Evolutionary conservation across 2,113 vertebrate genomes (phyloP), one percentile per base, ranked within the genome.

Genomic region (Corythornis madagascariensis): DNA sequence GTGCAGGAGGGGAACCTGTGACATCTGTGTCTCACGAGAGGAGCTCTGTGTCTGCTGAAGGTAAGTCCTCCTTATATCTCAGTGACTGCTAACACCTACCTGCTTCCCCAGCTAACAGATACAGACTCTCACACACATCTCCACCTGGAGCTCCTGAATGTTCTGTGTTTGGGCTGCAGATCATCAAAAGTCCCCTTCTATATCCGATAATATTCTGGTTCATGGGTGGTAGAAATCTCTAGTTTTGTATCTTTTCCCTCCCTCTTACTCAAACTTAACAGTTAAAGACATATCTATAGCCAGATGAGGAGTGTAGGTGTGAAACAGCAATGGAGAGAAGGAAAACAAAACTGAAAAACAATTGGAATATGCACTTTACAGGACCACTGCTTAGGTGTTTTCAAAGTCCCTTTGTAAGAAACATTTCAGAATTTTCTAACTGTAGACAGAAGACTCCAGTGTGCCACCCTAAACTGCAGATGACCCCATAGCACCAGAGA

Each of bases 161-260:
- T 72, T 53, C 19, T 47, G 12, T 22, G 22, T 8, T 50, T 25
- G 6, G 6, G 16, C 9, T 29, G 45, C 0, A 0, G 11, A 52
- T 43, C 42, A 52, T 63, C 38, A 53, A n/a, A 18, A 53, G 8
- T 9, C 2, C 28, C 7, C 8, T n/a, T 69, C 15, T 28, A 16
- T 16, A 28, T 0, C 6, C 10, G 17, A 10, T 47, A 73, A 45
- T 47, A 13, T 64, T 42, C n/a, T 69, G 12, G 69, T 29, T 59
- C 29, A 26, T 9, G 50, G 29, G 8, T 52, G n/a, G 9, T 33
- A 47, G 50, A 33, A 87, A 87, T 17, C n/a, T 63, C 66, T 31
- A 59, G 48, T 47, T 42, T 38, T 42, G 3, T 38, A 16, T 42
- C 13, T 22, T 42, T 73, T 57, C 24, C 24, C 10, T 47, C 35